A percentile compares a stretch with the other conserved stretches of the same genome.
Evolutionary conservation across 2,113 vertebrate species (phyloP).

Genomic region (Podilymbus podiceps): DNA sequence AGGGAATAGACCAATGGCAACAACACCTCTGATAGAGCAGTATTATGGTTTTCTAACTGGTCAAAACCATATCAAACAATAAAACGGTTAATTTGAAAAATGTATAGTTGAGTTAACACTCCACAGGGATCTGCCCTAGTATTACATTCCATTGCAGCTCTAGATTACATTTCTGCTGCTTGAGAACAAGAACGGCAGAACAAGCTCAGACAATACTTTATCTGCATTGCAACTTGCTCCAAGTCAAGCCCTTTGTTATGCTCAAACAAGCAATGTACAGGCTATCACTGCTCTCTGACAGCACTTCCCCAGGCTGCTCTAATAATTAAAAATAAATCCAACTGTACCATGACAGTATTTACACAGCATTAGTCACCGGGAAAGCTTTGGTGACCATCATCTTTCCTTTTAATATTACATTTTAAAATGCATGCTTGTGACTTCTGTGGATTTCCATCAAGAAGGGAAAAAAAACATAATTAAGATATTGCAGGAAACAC

Average conservation of each 20-base stretch:
- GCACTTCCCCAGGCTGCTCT: slow-evolving; percentile 33
- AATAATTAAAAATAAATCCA: slow-evolving; percentile 63
- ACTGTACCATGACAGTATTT: slow-evolving; percentile 17
- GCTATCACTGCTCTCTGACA: slow-evolving; percentile 33
- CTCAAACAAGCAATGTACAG: slow-evolving; percentile 52
- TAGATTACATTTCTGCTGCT: slow-evolving; percentile 4
- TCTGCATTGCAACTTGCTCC: slow-evolving; percentile 22
- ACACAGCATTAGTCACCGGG: background rate
- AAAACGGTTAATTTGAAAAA: slow-evolving; percentile 2
- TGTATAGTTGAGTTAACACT: background rate
- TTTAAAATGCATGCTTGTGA: background rate
- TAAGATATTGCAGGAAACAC: background rate
- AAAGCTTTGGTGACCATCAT: background rate
- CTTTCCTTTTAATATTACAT: background rate
- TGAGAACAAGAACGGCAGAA: background rate
- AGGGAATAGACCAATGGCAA: background rate
- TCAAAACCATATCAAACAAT: background rate
- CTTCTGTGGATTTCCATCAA: background rate
- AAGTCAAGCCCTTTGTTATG: slow-evolving; percentile 41
- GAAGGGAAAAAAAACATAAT: background rate
- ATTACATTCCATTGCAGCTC: background rate
- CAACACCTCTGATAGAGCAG: background rate
- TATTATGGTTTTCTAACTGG: background rate
- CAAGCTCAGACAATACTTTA: background rate
- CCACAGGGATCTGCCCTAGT: background rate